phyloP scores from a whole-genome alignment of 2,797 vertebrate genomes.

The Lindbergichthys nudifrons region DNA sequence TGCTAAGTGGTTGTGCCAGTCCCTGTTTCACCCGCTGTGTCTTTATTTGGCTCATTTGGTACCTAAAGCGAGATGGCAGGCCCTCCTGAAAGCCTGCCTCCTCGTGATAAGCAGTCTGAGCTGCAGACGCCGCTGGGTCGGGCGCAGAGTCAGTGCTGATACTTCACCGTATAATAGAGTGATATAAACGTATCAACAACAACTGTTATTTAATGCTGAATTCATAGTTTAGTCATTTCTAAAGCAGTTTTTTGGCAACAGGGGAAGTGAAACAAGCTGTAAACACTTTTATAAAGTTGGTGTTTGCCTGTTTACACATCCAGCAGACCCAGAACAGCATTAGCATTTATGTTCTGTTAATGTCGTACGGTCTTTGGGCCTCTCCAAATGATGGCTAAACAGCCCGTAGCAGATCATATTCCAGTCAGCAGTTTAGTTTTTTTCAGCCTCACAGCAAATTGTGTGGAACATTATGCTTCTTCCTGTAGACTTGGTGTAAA shows the following conservation, averaged over 20 bases:
- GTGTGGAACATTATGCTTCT: conserved; percentile 16
- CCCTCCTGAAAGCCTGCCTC: conserved; percentile 51
- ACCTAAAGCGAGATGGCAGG: conserved; percentile 71
- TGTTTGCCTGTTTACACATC: neutral
- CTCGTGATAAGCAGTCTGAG: conserved; percentile 61
- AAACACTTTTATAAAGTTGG: conserved; percentile 1
- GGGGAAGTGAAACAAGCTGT: neutral
- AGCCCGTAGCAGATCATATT: conserved; percentile 13
- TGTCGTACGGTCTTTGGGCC: conserved; percentile 2
- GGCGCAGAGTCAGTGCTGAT: conserved; percentile 27
- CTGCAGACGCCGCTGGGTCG: conserved; percentile 23
- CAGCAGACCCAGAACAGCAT: conserved; percentile 1
- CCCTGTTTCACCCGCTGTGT: conserved; percentile 36
- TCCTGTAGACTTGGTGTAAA: conserved; percentile 28
- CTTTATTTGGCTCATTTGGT: conserved; percentile 72
- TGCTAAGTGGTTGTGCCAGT: conserved; percentile 61
- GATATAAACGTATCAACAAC: conserved; percentile 10
- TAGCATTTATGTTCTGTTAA: neutral
- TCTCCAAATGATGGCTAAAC: neutral
- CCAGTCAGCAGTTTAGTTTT: conserved; percentile 21
- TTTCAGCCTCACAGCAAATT: conserved; percentile 19
- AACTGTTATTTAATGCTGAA: conserved; percentile 16
- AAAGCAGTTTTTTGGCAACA: neutral
- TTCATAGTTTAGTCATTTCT: neutral
- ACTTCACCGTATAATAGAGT: neutral